A percentile compares a stretch with the other conserved stretches of the same genome.
phyloP scores from a whole-genome alignment of 1,140 invertebrate species.

The Papilio helenus region DNA sequence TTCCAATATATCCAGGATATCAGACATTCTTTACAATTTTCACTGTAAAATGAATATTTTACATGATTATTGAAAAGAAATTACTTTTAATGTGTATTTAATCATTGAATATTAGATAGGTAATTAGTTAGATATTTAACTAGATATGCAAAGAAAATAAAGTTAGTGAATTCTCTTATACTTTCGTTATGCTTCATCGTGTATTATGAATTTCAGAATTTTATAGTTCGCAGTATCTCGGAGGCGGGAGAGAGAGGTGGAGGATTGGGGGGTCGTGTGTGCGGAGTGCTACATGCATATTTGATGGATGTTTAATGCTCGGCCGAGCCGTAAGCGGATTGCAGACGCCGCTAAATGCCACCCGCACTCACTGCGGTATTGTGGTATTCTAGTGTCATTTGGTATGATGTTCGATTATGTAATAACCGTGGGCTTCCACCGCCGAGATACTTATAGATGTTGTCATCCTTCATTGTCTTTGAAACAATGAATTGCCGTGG shows the following conservation, averaged over 20 bases:
- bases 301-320: slow-evolving; percentile 16
- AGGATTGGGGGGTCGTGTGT: not conserved
- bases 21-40: not conserved
- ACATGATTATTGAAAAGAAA: not conserved
- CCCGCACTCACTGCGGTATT: slow-evolving; percentile 3
- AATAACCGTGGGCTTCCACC: not conserved
- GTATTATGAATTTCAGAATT: not conserved
- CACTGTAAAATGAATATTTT: not conserved
- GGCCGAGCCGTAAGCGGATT: slow-evolving; percentile 7
- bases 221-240: not conserved
- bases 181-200: not conserved
- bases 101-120: too few species aligned
- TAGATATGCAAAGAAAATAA: not conserved
- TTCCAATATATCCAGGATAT: not conserved
- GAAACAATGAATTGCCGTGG: too few species aligned
- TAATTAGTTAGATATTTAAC: not conserved
- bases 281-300: slow-evolving; percentile 27
- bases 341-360: slow-evolving; percentile 3
- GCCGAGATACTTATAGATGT: not conserved
- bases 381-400: slow-evolving; percentile 25
- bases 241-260: not conserved
- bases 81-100: not conserved
- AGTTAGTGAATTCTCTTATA: not conserved
- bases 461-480: too few species aligned
- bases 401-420: not conserved